A percentile compares a stretch with the other conserved stretches of the same genome.
These are phyloP conservation scores for Halocynthia aurantium DNA, from an alignment of 23 tunicate species.

Conservation along the genomic window DNA sequence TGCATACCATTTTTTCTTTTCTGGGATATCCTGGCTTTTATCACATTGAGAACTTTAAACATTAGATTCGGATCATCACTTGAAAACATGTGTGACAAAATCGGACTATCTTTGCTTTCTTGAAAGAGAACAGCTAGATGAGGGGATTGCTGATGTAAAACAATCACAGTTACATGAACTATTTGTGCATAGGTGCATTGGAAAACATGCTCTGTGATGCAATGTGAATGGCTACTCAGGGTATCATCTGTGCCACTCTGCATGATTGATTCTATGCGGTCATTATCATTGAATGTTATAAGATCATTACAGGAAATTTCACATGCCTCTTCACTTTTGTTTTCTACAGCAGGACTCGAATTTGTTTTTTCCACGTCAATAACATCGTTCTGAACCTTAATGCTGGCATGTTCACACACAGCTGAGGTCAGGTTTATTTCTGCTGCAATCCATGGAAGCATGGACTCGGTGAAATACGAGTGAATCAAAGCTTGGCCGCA, in stretches of 20 bases:
- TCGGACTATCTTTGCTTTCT: slow-evolving; percentile 6
- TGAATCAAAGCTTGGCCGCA: slow-evolving; percentile 9
- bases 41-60: background rate
- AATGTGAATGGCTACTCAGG: too few relatives aligned
- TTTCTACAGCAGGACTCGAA: slow-evolving; percentile 7
- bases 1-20: slow-evolving; percentile 14
- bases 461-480: slow-evolving; percentile 28
- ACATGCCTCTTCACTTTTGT: slow-evolving; percentile 8
- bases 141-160: background rate
- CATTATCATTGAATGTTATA: slow-evolving; percentile 16
- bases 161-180: too few relatives aligned
- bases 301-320: slow-evolving; percentile 3
- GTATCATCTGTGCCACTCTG: too few relatives aligned
- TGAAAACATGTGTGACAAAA: background rate
- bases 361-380: background rate
- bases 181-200: too few relatives aligned
- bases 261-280: background rate
- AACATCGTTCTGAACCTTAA: background rate
- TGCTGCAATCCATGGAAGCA: slow-evolving; percentile 50
- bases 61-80: background rate
- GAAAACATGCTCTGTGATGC: too few relatives aligned
- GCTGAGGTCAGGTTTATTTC: slow-evolving; percentile 9
- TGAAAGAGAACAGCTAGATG: background rate
- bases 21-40: background rate
- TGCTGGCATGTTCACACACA: background rate